Evolutionary conservation across 2,888 invertebrate genomes (phyloP), one percentile per base, ranked within the genome.

Genomic region (Euclidia mi): DNA sequence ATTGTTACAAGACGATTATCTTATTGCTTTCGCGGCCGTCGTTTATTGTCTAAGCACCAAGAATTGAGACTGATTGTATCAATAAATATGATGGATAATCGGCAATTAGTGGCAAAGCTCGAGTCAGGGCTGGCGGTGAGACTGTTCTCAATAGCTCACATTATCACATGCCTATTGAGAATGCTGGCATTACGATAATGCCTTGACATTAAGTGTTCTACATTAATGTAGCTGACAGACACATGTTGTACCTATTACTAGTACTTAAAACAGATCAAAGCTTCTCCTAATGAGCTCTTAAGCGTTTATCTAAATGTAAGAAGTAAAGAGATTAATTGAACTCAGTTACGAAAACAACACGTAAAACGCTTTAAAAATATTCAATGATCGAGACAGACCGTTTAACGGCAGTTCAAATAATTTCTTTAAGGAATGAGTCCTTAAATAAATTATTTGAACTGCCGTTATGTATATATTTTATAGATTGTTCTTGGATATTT

Each of bases 61-160:
- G 72, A 79, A 77, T 70, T 65, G 53, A 66, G 69, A 78, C 79
- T 78, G 76, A 80, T 83, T 76, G 58, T 56, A 65, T 74, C 75
- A 71, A 81, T 81, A 77, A 80, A 79, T 82, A 74, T 79, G 71
- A 79, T 57, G 65, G 79, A 83, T 83, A 81, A 78, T 78, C 75
- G 59, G 68, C 71, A 82, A 83, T 83, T 82, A 82, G 70, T 38
- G 34, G 15, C 43, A 48, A 55, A 42, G 51, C 40, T 14, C n/a
- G 11, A 11, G 10, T 11, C 18, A 40, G 6, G 20, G n/a, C 18
- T 1, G 15, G 10, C 12, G 7, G 11, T 4, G 47, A 65, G 44
- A 46, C 34, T 45, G 51, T 53, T 52, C 15, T 50, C 34, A 46
- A 67, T 64, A 50, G 56, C 12, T 47, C 10, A 59, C 20, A 56